Conservation (phyloP, 2,797 vertebrate species). For the Miichthys miiuy region DNA sequence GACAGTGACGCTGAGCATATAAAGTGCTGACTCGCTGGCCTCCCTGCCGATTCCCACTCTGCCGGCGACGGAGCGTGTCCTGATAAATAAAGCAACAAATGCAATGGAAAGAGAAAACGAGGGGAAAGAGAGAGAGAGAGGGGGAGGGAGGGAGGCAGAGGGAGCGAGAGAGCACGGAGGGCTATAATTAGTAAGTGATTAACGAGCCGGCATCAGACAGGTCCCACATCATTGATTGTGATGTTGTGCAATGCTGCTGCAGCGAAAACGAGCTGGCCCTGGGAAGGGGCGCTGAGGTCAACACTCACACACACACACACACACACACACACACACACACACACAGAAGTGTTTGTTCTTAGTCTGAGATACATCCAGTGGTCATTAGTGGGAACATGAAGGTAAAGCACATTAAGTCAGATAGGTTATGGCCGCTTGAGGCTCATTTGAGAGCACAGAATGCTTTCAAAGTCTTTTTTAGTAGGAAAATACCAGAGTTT, state of each 20-base stretch:
- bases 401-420: conserved; percentile 47
- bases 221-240: conserved; percentile 82
- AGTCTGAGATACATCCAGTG: conserved; percentile 36
- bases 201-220: conserved; percentile 80
- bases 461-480: not conserved
- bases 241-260: conserved; percentile 72
- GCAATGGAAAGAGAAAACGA: conserved; percentile 65
- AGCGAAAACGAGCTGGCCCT: conserved; percentile 67
- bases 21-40: conserved; percentile 73
- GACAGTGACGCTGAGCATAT: conserved; percentile 52
- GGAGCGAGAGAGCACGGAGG: conserved; percentile 47
- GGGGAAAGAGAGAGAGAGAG: conserved; percentile 12
- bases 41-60: conserved; percentile 61
- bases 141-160: conserved; percentile 10
- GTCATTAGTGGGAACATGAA: conserved; percentile 57
- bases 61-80: conserved; percentile 62
- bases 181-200: conserved; percentile 87
- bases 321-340: conserved; percentile 13
- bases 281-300: conserved; percentile 68
- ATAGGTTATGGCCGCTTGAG: conserved; percentile 7
- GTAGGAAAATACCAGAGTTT: not conserved
- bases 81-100: conserved; percentile 78
- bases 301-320: conserved; percentile 31
- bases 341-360: conserved; percentile 41
- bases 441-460: conserved; percentile 9